These are phyloP conservation scores for Salvelinus sp. DNA, from an alignment of 2,113 vertebrate genomes.

Conservation along the genomic window DNA sequence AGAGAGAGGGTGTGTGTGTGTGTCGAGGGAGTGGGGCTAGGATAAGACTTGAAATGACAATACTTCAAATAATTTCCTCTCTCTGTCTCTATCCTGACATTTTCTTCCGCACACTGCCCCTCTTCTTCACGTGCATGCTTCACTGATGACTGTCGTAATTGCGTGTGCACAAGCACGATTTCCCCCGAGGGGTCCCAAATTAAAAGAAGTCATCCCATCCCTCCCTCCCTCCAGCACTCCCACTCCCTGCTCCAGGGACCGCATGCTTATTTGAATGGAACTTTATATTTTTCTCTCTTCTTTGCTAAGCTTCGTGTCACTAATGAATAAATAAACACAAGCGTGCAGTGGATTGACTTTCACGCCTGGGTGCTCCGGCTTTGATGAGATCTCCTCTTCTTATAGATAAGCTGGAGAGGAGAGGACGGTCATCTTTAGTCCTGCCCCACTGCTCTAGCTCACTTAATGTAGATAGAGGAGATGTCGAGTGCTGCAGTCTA, in stretches of 20 bases:
- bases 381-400: slow-evolving; percentile 63
- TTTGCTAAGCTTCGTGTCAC: slow-evolving; percentile 70
- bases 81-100: slow-evolving; percentile 50
- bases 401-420: slow-evolving; percentile 45
- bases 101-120: slow-evolving; percentile 51
- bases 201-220: slow-evolving; percentile 74
- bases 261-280: slow-evolving; percentile 27
- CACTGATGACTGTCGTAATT: slow-evolving; percentile 77
- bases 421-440: slow-evolving; percentile 65
- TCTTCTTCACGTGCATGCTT: slow-evolving; percentile 60
- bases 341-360: slow-evolving; percentile 74
- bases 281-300: slow-evolving; percentile 25
- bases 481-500: too few species aligned
- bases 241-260: slow-evolving; percentile 12
- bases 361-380: slow-evolving; percentile 68
- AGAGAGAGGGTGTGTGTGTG: not conserved
- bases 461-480: not conserved
- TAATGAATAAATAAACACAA: slow-evolving; percentile 81
- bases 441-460: slow-evolving; percentile 27
- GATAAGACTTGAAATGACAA: slow-evolving; percentile 53
- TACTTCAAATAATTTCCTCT: slow-evolving; percentile 63
- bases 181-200: slow-evolving; percentile 75
- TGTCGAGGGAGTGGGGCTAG: not conserved
- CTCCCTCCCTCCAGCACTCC: slow-evolving; percentile 41
- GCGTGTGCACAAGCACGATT: slow-evolving; percentile 68